Percentiles rank a stretch among this genome's conserved stretches.
Evolutionary conservation across 2,888 invertebrate genomes (phyloP).

Genomic region (Hartigia nigra): DNA sequence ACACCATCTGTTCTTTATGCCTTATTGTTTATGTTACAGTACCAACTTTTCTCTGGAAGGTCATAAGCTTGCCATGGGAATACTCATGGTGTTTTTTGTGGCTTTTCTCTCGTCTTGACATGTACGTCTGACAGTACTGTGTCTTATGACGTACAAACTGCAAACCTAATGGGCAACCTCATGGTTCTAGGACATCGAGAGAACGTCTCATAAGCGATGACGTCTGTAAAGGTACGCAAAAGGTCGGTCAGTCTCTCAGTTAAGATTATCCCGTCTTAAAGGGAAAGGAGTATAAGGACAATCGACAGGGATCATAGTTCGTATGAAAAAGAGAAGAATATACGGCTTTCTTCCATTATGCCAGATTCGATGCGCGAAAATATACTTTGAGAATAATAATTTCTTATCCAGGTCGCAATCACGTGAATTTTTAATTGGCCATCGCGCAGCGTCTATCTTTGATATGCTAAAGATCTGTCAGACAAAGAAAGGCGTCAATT

Average conservation of each 20-base stretch:
- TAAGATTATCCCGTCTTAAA: background rate
- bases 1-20: background rate
- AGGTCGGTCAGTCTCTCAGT: background rate
- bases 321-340: background rate
- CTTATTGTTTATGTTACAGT: conserved; percentile 58
- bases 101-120: background rate
- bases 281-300: background rate
- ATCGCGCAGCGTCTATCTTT: background rate
- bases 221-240: background rate
- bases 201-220: background rate
- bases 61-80: conserved; percentile 48
- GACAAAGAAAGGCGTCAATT: background rate
- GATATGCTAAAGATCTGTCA: background rate
- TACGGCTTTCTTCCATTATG: background rate
- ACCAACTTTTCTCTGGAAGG: conserved; percentile 66
- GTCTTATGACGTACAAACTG: background rate
- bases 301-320: background rate
- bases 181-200: background rate
- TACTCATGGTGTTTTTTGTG: background rate
- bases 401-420: background rate
- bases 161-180: background rate
- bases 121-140: background rate
- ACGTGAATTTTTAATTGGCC: background rate
- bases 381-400: background rate
- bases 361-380: background rate